Percentiles rank a stretch among this genome's conserved stretches.
Evolutionary conservation across 2,797 vertebrate genomes (phyloP).

Genomic region (Xyrichtys novacula): DNA sequence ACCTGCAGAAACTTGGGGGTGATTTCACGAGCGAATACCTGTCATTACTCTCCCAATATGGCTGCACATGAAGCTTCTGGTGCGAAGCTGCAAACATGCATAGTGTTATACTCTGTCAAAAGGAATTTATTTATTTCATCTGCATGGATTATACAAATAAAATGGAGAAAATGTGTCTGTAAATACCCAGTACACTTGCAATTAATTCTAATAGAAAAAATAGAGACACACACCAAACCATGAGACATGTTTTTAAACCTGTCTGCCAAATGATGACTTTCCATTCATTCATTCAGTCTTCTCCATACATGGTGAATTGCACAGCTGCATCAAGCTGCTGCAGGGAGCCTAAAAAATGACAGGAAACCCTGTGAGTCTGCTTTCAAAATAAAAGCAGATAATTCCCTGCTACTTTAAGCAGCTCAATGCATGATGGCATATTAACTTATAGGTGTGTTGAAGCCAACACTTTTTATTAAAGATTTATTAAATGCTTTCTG

Average conservation of each 20-base stretch:
- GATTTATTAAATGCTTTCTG: too few species aligned
- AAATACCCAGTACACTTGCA: not conserved
- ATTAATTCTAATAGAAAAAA: not conserved
- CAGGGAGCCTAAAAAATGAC: accelerated
- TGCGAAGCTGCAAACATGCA: not conserved
- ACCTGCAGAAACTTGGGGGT: constrained; percentile 3
- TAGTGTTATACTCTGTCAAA: not conserved
- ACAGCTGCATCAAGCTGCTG: constrained; percentile 46
- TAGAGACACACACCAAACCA: not conserved
- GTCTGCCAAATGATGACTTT: constrained; percentile 36
- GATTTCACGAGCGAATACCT: not conserved
- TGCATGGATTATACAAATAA: not conserved
- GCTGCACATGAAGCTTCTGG: not conserved
- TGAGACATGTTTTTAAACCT: not conserved
- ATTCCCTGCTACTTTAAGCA: too few species aligned
- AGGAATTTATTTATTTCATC: not conserved
- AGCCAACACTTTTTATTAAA: too few species aligned
- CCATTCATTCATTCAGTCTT: constrained; percentile 51
- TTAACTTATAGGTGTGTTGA: too few species aligned
- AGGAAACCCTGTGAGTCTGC: constrained; percentile 12
- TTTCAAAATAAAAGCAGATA: constrained; percentile 46
- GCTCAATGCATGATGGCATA: too few species aligned
- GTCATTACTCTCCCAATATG: not conserved
- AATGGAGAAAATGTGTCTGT: not conserved
- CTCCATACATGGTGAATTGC: constrained; percentile 29